Conservation (phyloP, 2,113 vertebrate species). For the Syrmaticus mikado region DNA sequence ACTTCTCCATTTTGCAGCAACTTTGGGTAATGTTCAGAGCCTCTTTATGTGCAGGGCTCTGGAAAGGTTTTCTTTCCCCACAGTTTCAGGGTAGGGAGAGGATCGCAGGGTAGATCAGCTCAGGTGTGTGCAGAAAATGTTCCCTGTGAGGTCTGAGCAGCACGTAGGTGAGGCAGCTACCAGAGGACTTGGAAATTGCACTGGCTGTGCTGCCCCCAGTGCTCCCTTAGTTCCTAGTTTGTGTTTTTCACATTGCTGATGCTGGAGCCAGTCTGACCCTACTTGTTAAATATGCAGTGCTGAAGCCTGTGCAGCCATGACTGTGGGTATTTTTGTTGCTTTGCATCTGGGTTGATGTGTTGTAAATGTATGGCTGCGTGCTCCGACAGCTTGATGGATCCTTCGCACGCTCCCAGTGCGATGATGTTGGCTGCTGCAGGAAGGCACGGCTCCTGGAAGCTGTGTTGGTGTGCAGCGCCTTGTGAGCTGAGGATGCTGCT, state of each 20-base stretch:
- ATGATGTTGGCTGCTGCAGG: not conserved
- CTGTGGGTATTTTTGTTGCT: not conserved
- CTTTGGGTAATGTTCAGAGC: accelerated
- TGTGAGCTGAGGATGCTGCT: not conserved
- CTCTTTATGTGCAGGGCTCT: accelerated
- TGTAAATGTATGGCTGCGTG: not conserved
- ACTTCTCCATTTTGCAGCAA: accelerated
- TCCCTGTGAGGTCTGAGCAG: not conserved
- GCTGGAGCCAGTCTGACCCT: not conserved
- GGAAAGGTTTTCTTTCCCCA: accelerated
- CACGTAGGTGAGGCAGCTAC: not conserved
- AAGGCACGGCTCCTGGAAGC: not conserved
- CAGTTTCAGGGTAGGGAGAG: accelerated
- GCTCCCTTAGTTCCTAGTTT: accelerated
- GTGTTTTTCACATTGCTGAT: accelerated
- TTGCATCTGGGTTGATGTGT: not conserved
- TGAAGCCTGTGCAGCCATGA: not conserved
- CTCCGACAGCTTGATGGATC: not conserved
- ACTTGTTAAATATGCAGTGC: not conserved
- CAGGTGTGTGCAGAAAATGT: accelerated
- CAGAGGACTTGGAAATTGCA: not conserved
- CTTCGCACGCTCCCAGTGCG: not conserved
- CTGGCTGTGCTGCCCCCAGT: accelerated
- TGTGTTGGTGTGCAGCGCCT: not conserved
- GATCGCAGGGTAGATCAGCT: accelerated